Evolutionary conservation across 35 echinoderm and acorn worm genomes (phyloP).

Genomic region (Heliocidaris erythrogramma): DNA sequence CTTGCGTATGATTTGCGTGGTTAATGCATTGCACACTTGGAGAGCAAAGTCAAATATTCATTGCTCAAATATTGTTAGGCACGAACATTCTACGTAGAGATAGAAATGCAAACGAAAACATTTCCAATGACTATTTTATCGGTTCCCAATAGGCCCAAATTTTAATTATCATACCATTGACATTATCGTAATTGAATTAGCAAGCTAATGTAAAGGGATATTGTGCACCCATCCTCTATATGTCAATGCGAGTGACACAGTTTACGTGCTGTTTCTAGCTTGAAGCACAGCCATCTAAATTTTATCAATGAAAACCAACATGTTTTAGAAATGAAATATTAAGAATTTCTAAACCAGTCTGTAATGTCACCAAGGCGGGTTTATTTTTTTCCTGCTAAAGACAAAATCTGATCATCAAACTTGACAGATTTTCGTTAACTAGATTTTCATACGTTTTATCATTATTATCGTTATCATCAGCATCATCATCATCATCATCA

Average conservation of each 20-base stretch:
- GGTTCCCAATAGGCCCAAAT: background rate
- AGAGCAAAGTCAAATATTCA: background rate
- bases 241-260: background rate
- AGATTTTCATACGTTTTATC: background rate
- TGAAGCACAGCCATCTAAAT: too few relatives aligned
- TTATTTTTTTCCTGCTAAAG: too few relatives aligned
- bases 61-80: slow-evolving; percentile 4
- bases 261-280: background rate
- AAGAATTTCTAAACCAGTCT: too few relatives aligned
- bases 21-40: background rate
- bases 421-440: too few relatives aligned
- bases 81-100: background rate
- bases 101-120: background rate
- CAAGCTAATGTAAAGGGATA: background rate
- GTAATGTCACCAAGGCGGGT: too few relatives aligned
- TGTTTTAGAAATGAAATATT: too few relatives aligned
- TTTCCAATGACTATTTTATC: background rate
- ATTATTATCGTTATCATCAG: slow-evolving; percentile 6
- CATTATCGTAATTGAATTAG: background rate
- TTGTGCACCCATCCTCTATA: background rate
- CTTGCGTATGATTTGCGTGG: background rate
- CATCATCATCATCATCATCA: background rate
- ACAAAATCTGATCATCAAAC: too few relatives aligned
- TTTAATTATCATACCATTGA: background rate
- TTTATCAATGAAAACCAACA: background rate